phyloP scores from a whole-genome alignment of 2,797 vertebrate species.

The Sebastiscus albofasciatus region DNA sequence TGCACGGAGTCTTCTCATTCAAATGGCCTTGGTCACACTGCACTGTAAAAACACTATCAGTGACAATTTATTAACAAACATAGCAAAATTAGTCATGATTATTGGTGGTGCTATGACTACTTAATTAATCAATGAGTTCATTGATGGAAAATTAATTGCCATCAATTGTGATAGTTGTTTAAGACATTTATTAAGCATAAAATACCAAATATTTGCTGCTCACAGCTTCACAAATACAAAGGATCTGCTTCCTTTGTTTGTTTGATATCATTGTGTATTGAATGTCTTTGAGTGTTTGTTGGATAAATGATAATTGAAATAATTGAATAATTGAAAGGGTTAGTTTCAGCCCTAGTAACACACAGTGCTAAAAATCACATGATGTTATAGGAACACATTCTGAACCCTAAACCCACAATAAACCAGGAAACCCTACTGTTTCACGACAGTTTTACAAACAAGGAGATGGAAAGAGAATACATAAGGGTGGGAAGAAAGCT shows the following conservation, averaged over 20 bases:
- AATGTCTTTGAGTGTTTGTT: neutral
- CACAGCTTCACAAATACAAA: neutral
- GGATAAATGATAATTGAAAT: neutral
- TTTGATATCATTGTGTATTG: neutral
- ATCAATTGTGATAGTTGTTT: neutral
- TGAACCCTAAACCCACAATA: constrained; percentile 1
- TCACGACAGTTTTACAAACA: neutral
- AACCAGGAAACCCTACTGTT: constrained; percentile 2
- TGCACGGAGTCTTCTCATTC: neutral
- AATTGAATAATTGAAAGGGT: neutral
- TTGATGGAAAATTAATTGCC: neutral
- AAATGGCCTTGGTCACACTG: neutral
- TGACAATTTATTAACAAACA: neutral
- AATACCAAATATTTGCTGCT: neutral
- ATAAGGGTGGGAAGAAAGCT: constrained; percentile 44
- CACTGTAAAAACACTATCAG: constrained; percentile 11
- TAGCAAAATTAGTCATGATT: neutral
- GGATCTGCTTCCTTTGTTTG: neutral
- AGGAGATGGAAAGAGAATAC: constrained; percentile 12
- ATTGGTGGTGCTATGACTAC: neutral
- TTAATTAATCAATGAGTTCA: neutral
- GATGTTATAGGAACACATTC: neutral
- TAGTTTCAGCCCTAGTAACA: neutral
- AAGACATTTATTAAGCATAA: neutral
- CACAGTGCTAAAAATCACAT: neutral